Percentiles rank a stretch among this genome's conserved stretches.
Evolutionary conservation across 2,888 invertebrate species (phyloP).

Genomic region (Eretmocerus hayati): DNA sequence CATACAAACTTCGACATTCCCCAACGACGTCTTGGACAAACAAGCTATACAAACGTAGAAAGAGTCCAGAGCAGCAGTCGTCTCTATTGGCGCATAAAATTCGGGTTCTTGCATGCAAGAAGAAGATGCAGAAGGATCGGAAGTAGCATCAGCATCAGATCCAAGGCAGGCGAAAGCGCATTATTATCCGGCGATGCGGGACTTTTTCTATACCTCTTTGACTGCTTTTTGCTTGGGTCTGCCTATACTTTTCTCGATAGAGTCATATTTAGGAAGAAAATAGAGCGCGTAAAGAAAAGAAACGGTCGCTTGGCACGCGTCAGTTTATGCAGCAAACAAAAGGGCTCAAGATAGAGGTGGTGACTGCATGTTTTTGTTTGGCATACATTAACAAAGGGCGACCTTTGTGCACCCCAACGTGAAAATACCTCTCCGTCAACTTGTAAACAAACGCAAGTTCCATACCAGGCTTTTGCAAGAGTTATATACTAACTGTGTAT

Average conservation of each 20-base stretch:
- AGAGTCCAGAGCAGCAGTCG: too few relatives aligned
- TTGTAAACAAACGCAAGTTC: constrained; percentile 20
- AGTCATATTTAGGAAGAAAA: constrained; percentile 13
- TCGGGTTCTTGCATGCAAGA: too few relatives aligned
- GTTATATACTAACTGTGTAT: too few relatives aligned
- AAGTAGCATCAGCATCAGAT: too few relatives aligned
- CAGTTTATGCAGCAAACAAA: constrained; percentile 18
- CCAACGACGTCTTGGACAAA: too few relatives aligned
- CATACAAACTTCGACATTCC: too few relatives aligned
- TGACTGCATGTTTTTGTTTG: constrained; percentile 20
- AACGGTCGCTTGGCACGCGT: not conserved
- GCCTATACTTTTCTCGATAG: not conserved
- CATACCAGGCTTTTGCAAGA: too few relatives aligned
- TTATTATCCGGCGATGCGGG: not conserved
- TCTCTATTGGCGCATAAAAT: too few relatives aligned
- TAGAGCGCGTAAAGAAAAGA: not conserved
- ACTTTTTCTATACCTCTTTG: not conserved
- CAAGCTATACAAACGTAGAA: too few relatives aligned
- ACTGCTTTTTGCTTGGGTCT: not conserved
- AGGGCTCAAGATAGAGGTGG: constrained; percentile 7
- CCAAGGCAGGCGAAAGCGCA: too few relatives aligned
- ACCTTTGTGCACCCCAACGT: constrained; percentile 4
- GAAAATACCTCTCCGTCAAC: not conserved
- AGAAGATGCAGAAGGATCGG: too few relatives aligned
- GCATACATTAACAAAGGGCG: constrained; percentile 21